Evolutionary conservation across 2,113 vertebrate species (phyloP), one percentile per base, ranked within the genome.

Genomic region (Chaetops frenatus): DNA sequence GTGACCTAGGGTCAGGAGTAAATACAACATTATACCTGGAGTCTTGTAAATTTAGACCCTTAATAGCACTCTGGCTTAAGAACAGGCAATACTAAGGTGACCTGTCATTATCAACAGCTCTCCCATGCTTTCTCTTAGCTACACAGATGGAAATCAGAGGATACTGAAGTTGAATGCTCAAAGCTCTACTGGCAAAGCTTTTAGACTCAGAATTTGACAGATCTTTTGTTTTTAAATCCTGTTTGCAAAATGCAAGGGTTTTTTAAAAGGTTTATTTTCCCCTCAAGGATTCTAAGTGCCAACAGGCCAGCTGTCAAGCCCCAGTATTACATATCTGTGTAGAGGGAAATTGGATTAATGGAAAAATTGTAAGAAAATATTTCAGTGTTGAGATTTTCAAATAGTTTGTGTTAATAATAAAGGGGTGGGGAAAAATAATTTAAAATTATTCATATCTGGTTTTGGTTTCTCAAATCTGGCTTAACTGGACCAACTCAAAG

Each of bases 191-290:
- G 82, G 53, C 53, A 88, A 94, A 93, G 40, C 6, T 84, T 56
- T 92, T 64, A 88, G 74, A 23, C 28, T 77, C 27, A 82, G 61
- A 83, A 78, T 90, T 79, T 96, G 94, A 96, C 82, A 92, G 40
- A 79, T 83, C 80, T 92, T 92, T 95, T 96, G 72, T 88, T 96
- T 97, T 93, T 83, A 78, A 90, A 93, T 90, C 67, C 61, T 78
- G 53, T 88, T 88, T 94, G 76, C 22, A 93, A 90, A 94, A 94
- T 93, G 72, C 80, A 94, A 81, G 67, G 31, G 54, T 81, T 95
- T 79, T 84, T 90, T 38, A 81, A 90, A 93, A 95, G 45, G 82
- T 93, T 96, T 92, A 69, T 92, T 96, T 97, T 95, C 35, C 84
- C 81, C 76, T 88, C 57, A 90, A 92, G 88, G 76, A 92, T 48